Evolutionary conservation across 2,888 invertebrate species (phyloP), one percentile per base, ranked within the genome.

Genomic region (Aphodius granarius): DNA sequence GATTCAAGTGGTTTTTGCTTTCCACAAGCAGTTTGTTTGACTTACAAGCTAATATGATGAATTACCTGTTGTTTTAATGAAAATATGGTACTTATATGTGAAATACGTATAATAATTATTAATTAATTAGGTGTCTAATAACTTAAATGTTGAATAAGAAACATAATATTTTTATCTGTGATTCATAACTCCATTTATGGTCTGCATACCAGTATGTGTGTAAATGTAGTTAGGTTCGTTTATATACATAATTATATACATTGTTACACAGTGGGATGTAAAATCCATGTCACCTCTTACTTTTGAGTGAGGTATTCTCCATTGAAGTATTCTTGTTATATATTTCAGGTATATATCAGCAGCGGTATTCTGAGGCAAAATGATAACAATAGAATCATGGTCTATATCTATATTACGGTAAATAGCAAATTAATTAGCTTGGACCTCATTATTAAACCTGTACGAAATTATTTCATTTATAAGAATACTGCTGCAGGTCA

Each of bases 161-260:
- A 78, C 79, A 83, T 83, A 82, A 83, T 81, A 83, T 83, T 83
- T 76, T 83, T 84, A 81, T 83, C 84, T 84, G 84, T 84, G 84
- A 84, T 84, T 83, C 81, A 81, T 79, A 81, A 83, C 81, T 83
- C 83, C 79, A 80, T 84, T 82, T 81, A 80, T 81, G 79, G 82
- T 81, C 81, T 80, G 82, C 79, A 81, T 82, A 81, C 82, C 83
- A 79, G 80, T 81, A 80, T 80, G 80, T 68, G 13, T 68, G 22
- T 68, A 68, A 68, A 68, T 68, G 68, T 68, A 68, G 20, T 22
- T 68, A 13, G 20, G n/a, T 68, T 21, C n/a, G 20, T 66, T 68
- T 68, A 19, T 21, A 21, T 82, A 78, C 79, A 78, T 78, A 76
- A 73, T 65, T 73, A 73, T 20, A 71, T 43, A 23, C 19, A n/a